A percentile compares a stretch with the other conserved stretches of the same genome.
Evolutionary conservation across 2,888 invertebrate genomes (phyloP).

Genomic region (Hirtodrosophila confusa): DNA sequence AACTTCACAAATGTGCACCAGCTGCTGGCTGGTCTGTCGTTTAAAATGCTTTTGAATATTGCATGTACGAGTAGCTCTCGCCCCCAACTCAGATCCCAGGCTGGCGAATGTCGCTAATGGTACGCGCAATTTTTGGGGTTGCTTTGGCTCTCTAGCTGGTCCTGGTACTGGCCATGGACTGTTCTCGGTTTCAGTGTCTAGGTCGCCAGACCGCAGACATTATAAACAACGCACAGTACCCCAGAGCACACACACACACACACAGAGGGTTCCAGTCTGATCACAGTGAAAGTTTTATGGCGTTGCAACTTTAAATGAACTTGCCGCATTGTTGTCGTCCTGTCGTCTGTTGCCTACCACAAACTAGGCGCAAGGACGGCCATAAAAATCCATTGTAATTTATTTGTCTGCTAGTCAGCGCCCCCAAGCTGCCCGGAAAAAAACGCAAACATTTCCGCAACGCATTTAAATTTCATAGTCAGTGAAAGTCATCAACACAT

Average conservation of each 20-base stretch:
- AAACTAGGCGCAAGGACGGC: conserved; percentile 75
- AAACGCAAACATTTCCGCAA: conserved; percentile 74
- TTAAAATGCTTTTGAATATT: conserved; percentile 71
- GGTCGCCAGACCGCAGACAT: conserved; percentile 79
- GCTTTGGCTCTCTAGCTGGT: conserved; percentile 45
- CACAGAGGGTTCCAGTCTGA: neutral
- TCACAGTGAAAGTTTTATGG: conserved; percentile 72
- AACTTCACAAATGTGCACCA: conserved; percentile 44
- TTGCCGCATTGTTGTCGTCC: conserved; percentile 50
- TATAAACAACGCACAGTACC: conserved; percentile 70
- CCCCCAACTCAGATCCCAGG: neutral
- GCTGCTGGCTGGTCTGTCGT: conserved; percentile 55
- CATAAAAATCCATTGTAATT: conserved; percentile 73
- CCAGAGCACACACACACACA: neutral
- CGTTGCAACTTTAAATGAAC: conserved; percentile 70
- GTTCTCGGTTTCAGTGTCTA: conserved; percentile 59
- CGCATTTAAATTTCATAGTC: conserved; percentile 81
- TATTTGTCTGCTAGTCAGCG: conserved; percentile 70
- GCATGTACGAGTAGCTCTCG: conserved; percentile 27
- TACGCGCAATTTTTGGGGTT: conserved; percentile 55
- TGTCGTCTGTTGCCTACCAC: conserved; percentile 60
- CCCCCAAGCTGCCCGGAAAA: conserved; percentile 14
- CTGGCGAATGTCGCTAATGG: conserved; percentile 46
- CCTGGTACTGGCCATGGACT: conserved; percentile 14
- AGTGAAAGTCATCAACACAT: conserved; percentile 81